phyloP scores from a whole-genome alignment of 1,140 invertebrate genomes.

The Sminthurides bifidus region DNA sequence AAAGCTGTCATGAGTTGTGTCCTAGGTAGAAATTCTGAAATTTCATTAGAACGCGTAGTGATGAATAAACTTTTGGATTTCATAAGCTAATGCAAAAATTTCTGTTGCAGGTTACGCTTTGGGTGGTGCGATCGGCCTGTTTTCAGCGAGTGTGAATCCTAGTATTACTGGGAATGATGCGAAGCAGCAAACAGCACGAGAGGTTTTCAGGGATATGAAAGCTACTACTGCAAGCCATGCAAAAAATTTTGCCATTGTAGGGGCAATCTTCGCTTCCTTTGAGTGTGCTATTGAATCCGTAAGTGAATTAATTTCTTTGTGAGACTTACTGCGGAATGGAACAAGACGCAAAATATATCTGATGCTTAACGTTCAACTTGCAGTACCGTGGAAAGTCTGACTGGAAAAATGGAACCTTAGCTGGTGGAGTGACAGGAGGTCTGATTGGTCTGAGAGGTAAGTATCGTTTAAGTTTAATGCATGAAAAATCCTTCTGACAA shows the following conservation, averaged over 20 bases:
- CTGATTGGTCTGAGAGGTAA: constrained; percentile 85
- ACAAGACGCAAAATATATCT: too few relatives aligned
- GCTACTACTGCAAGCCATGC: constrained; percentile 77
- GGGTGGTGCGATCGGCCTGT: constrained; percentile 78
- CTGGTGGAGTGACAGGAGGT: constrained; percentile 85
- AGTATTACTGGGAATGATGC: constrained; percentile 53
- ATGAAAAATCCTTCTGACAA: background rate
- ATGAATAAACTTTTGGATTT: background rate
- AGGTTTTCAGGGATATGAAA: constrained; percentile 86
- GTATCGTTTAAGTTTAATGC: background rate
- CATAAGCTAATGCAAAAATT: background rate
- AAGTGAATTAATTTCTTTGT: too few relatives aligned
- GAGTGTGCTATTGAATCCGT: constrained; percentile 87
- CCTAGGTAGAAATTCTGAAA: constrained; percentile 49
- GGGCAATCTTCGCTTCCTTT: constrained; percentile 79
- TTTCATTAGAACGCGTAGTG: background rate
- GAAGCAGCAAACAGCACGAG: constrained; percentile 66
- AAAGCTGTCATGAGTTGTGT: constrained; percentile 83
- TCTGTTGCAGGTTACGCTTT: constrained; percentile 66
- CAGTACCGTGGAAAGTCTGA: constrained; percentile 83
- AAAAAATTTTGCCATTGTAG: constrained; percentile 94
- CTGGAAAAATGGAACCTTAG: constrained; percentile 91
- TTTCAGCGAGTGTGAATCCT: constrained; percentile 90
- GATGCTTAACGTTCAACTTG: too few relatives aligned
- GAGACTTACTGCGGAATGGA: too few relatives aligned